phyloP scores from a whole-genome alignment of 2,888 invertebrate species.

The Pristionchus japonicus region DNA sequence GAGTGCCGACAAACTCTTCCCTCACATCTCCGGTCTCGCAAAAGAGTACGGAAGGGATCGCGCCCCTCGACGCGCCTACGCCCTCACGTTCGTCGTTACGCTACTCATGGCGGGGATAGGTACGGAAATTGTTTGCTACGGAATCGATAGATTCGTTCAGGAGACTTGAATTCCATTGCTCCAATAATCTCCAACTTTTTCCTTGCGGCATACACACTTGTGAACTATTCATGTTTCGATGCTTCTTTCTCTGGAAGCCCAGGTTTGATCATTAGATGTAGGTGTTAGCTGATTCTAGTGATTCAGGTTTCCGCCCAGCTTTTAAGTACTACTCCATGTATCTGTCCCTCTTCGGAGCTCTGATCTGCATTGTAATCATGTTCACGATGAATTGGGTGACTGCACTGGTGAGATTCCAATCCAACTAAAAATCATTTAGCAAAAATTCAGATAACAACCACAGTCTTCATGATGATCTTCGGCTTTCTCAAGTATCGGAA shows the following conservation, averaged over 20 bases:
- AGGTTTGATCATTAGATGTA: slow-evolving; percentile 67
- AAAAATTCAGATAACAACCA: slow-evolving; percentile 1
- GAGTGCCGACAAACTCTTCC: slow-evolving; percentile 93
- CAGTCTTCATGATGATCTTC: slow-evolving; percentile 30
- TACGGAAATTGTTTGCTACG: slow-evolving; percentile 76
- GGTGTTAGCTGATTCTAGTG: too few relatives aligned
- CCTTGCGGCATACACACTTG: slow-evolving; percentile 90
- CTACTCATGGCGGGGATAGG: slow-evolving; percentile 88
- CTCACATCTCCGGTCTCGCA: slow-evolving; percentile 86
- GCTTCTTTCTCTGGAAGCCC: slow-evolving; percentile 85
- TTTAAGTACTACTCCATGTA: slow-evolving; percentile 87
- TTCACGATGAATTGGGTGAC: slow-evolving; percentile 77
- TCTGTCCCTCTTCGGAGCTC: slow-evolving; percentile 87
- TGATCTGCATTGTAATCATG: slow-evolving; percentile 78
- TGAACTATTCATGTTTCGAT: slow-evolving; percentile 94
- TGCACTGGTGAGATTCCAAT: not conserved
- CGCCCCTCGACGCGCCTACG: slow-evolving; percentile 87
- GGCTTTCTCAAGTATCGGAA: slow-evolving; percentile 39
- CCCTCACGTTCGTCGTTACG: slow-evolving; percentile 90
- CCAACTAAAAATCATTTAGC: not conserved
- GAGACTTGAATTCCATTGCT: slow-evolving; percentile 88
- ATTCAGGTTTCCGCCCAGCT: slow-evolving; percentile 73
- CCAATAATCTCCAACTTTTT: slow-evolving; percentile 93
- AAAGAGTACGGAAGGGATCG: slow-evolving; percentile 79
- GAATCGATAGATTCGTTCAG: too few relatives aligned